Evolutionary conservation across 2,797 vertebrate species (phyloP).

Genomic region (Pangasius mekongensis): DNA sequence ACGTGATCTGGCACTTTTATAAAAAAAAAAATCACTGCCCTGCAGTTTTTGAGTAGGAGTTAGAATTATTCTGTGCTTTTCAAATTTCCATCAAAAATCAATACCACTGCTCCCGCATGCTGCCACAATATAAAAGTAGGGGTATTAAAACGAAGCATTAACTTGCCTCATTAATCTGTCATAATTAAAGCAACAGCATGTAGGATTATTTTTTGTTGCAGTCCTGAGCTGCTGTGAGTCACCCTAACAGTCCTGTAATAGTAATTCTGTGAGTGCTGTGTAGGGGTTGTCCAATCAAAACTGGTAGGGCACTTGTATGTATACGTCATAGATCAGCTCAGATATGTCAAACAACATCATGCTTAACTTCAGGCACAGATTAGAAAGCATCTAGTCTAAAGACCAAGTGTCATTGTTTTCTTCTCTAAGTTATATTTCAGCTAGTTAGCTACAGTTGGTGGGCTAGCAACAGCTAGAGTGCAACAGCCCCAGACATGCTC

Average conservation of each 20-base stretch:
- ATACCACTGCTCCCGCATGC: constrained; percentile 34
- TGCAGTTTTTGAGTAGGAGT: constrained; percentile 36
- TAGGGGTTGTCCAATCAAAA: neutral
- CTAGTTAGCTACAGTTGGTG: neutral
- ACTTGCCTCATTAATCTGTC: constrained; percentile 43
- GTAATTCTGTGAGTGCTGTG: neutral
- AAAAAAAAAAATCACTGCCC: constrained; percentile 48
- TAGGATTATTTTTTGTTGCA: neutral
- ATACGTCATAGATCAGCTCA: neutral
- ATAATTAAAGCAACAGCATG: constrained; percentile 19
- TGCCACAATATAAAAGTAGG: constrained; percentile 40
- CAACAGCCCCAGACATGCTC: neutral
- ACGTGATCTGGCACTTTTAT: constrained; percentile 57
- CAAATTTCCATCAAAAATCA: constrained; percentile 59
- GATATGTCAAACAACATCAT: neutral
- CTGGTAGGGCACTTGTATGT: neutral
- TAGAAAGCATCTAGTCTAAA: neutral
- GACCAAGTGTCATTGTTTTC: neutral
- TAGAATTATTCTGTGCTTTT: constrained; percentile 56
- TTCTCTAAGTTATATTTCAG: neutral
- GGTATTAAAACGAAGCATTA: constrained; percentile 49
- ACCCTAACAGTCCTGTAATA: neutral
- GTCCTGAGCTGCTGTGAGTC: neutral
- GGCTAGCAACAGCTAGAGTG: neutral
- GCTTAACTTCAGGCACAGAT: neutral